phyloP scores from a whole-genome alignment of 2,113 vertebrate genomes.

The Limnothrissa miodon region DNA sequence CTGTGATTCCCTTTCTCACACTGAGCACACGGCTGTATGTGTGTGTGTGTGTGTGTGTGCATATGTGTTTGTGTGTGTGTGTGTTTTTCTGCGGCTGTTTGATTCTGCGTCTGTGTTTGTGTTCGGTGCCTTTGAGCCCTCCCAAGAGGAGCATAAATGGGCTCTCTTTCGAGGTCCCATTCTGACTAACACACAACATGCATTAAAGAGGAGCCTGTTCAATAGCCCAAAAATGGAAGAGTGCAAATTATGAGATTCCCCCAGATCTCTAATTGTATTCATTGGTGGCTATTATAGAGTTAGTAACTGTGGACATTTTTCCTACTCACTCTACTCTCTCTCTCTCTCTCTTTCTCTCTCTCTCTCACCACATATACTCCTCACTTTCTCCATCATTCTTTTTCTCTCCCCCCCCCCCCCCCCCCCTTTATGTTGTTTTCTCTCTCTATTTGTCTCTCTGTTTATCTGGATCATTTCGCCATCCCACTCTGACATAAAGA shows the following conservation, averaged over 20 bases:
- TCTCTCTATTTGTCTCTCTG: slow-evolving; percentile 12
- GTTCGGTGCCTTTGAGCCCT: background rate
- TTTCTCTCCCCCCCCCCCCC: background rate
- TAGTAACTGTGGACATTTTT: background rate
- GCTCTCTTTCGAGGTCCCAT: slow-evolving; percentile 40
- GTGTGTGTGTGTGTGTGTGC: background rate
- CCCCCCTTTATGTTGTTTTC: slow-evolving; percentile 22
- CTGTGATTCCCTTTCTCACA: slow-evolving; percentile 48
- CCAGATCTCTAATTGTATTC: background rate
- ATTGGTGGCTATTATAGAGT: background rate
- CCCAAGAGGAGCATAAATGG: slow-evolving; percentile 10
- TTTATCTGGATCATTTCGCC: slow-evolving; percentile 5
- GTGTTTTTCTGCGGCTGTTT: slow-evolving; percentile 52
- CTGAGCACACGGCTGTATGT: background rate
- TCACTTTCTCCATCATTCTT: slow-evolving; percentile 13
- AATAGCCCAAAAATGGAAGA: background rate
- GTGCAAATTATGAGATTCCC: slow-evolving; percentile 7
- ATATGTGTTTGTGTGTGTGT: slow-evolving; percentile 26
- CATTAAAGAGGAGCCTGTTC: background rate
- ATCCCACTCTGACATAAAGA: slow-evolving; percentile 11
- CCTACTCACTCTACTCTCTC: background rate
- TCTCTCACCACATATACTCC: background rate
- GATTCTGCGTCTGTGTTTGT: slow-evolving; percentile 41
- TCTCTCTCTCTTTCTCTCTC: background rate
- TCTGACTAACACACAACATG: background rate